These are phyloP conservation scores for Panopea generosa DNA, from an alignment of 2,888 invertebrate genomes.

Conservation along the genomic window DNA sequence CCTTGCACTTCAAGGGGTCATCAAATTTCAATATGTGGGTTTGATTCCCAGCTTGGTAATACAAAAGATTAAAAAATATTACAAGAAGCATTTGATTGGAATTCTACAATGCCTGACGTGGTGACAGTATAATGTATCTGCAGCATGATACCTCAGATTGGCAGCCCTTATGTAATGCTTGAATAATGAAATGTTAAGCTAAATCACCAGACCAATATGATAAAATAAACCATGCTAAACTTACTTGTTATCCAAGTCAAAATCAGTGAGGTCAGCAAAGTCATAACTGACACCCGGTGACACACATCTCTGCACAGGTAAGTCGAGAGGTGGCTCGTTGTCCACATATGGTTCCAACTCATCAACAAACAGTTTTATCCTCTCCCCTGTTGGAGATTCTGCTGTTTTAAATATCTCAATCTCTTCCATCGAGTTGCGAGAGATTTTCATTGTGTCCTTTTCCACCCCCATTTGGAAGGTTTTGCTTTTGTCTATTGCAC, in stretches of 20 bases:
- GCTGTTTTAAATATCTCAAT: conserved; percentile 66
- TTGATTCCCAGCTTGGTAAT: too few relatives aligned
- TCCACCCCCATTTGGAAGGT: conserved; percentile 57
- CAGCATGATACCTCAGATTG: too few relatives aligned
- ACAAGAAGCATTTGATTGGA: too few relatives aligned
- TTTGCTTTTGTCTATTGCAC: not conserved
- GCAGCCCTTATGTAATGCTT: too few relatives aligned
- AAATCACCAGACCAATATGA: too few relatives aligned
- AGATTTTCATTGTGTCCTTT: conserved; percentile 35
- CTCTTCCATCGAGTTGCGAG: conserved; percentile 67
- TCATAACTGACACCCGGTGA: conserved; percentile 25
- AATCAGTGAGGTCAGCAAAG: not conserved
- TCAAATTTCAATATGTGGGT: too few relatives aligned
- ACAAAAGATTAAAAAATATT: too few relatives aligned
- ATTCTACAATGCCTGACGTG: too few relatives aligned
- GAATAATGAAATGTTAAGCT: too few relatives aligned
- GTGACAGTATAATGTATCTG: too few relatives aligned
- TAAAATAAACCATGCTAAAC: conserved; percentile 5
- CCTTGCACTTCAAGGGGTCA: too few relatives aligned
- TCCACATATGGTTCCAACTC: conserved; percentile 44
- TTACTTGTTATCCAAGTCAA: conserved; percentile 25
- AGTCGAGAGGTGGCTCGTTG: conserved; percentile 23
- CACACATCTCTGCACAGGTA: conserved; percentile 39
- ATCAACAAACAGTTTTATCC: conserved; percentile 64
- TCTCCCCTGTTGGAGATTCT: conserved; percentile 62